Percentiles rank a stretch among this genome's conserved stretches.
These are phyloP conservation scores for Leucosticte australis DNA, from an alignment of 2,113 vertebrate genomes.

Conservation along the genomic window DNA sequence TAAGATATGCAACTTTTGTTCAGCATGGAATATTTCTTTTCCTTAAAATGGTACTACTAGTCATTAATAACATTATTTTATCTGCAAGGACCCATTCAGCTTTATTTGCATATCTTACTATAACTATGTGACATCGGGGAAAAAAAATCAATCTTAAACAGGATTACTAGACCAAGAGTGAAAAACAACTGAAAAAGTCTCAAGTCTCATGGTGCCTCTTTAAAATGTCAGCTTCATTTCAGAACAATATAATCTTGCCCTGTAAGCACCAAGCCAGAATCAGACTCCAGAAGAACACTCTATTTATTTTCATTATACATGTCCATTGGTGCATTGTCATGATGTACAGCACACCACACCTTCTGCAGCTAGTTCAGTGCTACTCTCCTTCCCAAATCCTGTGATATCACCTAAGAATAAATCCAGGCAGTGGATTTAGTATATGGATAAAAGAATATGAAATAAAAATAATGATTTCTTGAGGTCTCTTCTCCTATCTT, in stretches of 20 bases:
- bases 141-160: neutral
- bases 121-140: neutral
- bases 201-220: neutral
- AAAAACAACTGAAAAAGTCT: neutral
- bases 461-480: neutral
- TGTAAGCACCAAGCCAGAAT: neutral
- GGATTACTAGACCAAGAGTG: neutral
- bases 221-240: conserved; percentile 28
- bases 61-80: neutral
- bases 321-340: neutral
- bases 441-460: neutral
- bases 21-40: neutral
- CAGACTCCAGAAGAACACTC: neutral
- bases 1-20: neutral
- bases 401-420: neutral
- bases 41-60: neutral
- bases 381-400: neutral
- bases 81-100: neutral
- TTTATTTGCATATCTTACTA: neutral
- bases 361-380: neutral
- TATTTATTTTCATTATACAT: neutral
- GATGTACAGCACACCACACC: neutral
- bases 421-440: neutral
- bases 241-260: neutral
- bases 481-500: neutral